Base-by-base conservation (phyloP, 2,888 invertebrate genomes). In the Cheilosia impressa region DNA sequence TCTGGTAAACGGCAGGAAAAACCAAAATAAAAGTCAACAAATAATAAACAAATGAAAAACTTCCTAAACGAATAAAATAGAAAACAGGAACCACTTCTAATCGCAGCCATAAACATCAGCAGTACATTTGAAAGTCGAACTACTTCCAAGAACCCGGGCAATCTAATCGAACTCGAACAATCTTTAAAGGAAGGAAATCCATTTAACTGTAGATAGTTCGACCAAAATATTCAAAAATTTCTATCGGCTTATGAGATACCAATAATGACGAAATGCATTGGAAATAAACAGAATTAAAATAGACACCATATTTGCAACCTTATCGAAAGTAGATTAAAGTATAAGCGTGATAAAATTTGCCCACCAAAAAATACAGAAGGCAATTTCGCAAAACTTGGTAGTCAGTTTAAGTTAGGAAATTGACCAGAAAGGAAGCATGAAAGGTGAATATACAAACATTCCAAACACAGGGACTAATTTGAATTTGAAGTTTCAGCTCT, bases 371-470 rank as follows among this genome's bases (percentile, higher is more conserved):
- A 19, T 5, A 2, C 4, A 2, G 45, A 27, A 57, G n/a, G 15
- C 15, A 62, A 50, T 27, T 13, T 47, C 6, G 9, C 17, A 34
- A 19, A 55, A 19, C 10, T 4, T 17, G 0, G 3, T 75, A 17
- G 41, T 69, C 34, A 81, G 69, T 81, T 43, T 65, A 19, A 17
- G 24, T 19, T 4, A 34, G 60, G 34, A 47, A 75, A n/a, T 41
- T 19, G 24, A 50, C 38, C 27, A 34, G 27, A 80, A 55, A 75
- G 57, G 53, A 58, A 52, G 9, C 31, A 82, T 82, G 81, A 82
- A 71, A 63, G 71, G 81, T 82, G 31, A 17, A 17, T 1, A 43
- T 24, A 1, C 9, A 47, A 19, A 31, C 6, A 10, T n/a, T 15
- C 1, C 4, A 9, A 3, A 7, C 2, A n/a, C 7, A 15, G 2